Conservation (phyloP, 2,888 invertebrate genomes). For the Aplocera efformata region DNA sequence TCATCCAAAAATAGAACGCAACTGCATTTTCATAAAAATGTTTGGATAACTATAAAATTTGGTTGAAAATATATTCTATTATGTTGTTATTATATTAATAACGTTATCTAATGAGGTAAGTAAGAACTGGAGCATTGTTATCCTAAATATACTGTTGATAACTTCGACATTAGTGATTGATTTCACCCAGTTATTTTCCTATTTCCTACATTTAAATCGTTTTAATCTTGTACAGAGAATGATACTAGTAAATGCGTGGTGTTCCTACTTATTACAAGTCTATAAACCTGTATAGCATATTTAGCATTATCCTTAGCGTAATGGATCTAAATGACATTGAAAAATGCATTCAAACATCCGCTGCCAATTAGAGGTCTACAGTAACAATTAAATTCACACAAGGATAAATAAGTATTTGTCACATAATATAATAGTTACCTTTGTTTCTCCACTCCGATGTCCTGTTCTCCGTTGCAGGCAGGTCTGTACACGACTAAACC, state of each 20-base stretch:
- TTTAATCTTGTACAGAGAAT: no score
- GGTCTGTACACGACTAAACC: constrained; percentile 86
- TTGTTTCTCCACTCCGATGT: constrained; percentile 82
- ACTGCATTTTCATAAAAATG: no score
- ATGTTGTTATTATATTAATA: constrained; percentile 8
- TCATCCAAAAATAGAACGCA: no score
- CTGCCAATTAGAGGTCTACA: constrained; percentile 6
- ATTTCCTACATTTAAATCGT: neutral
- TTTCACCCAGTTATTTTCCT: constrained; percentile 1
- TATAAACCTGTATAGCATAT: neutral
- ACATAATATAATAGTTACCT: no score
- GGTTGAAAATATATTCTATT: no score
- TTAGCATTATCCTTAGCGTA: neutral
- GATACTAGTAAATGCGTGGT: no score
- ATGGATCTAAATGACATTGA: constrained; percentile 4
- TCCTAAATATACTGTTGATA: neutral
- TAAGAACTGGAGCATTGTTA: constrained; percentile 1
- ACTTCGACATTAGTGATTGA: constrained; percentile 1
- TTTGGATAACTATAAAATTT: neutral
- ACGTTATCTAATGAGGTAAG: constrained; percentile 9
- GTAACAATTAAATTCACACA: constrained; percentile 1
- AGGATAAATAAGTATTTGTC: constrained; percentile 14
- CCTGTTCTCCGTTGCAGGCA: constrained; percentile 77
- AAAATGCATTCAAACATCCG: constrained; percentile 6
- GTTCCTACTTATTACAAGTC: neutral